Conservation (phyloP, 2,888 invertebrate species). For the Sinohyriopsis cumingii region DNA sequence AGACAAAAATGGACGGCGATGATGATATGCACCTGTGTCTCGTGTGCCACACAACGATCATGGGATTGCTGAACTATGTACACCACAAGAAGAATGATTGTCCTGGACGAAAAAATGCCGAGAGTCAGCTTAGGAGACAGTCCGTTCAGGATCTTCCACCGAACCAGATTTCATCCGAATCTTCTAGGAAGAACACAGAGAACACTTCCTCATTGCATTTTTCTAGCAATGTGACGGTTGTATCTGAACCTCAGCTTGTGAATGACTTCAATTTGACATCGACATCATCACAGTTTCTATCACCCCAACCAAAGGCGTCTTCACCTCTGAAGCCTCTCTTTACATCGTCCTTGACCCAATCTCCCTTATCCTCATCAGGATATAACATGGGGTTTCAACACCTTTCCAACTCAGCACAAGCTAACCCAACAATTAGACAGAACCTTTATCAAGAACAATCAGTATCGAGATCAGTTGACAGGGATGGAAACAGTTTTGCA, state of each 20-base stretch:
- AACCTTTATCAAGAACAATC: too few relatives aligned
- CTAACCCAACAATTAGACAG: too few relatives aligned
- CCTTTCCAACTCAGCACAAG: too few relatives aligned
- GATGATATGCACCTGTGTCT: conserved; percentile 91
- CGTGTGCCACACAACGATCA: conserved; percentile 86
- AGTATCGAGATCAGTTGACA: too few relatives aligned
- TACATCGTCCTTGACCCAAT: too few relatives aligned
- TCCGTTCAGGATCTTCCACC: background rate
- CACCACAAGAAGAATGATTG: conserved; percentile 85
- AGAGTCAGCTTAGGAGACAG: background rate
- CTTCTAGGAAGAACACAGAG: background rate
- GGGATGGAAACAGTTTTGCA: too few relatives aligned
- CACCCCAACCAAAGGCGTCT: too few relatives aligned
- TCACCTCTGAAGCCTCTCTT: too few relatives aligned
- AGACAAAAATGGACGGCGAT: conserved; percentile 41
- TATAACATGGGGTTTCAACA: too few relatives aligned
- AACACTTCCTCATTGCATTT: background rate
- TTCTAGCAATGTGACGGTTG: background rate
- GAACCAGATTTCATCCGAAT: background rate
- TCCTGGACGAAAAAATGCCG: conserved; percentile 31
- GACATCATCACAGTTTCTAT: background rate
- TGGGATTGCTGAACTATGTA: conserved; percentile 90
- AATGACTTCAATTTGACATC: background rate
- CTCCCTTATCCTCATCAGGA: too few relatives aligned
- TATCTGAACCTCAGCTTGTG: background rate